Conservation (phyloP, 2,113 vertebrate genomes). For the Proteles cristata region DNA sequence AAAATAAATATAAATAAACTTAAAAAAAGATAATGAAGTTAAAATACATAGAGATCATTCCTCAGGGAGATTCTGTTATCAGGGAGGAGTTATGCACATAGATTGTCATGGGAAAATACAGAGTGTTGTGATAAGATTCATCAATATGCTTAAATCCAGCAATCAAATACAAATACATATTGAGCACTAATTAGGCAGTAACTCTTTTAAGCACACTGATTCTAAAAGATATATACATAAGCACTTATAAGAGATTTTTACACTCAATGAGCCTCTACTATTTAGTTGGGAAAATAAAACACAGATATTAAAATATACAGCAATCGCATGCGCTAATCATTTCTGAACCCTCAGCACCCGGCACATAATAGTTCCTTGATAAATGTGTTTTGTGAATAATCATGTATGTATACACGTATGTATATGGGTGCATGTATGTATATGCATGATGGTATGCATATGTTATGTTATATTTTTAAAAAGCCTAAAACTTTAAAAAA, state of each 20-base stretch:
- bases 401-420: neutral
- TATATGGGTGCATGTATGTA: neutral
- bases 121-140: neutral
- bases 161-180: constrained; percentile 65
- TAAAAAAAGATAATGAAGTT: neutral
- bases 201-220: constrained; percentile 43
- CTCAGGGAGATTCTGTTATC: neutral
- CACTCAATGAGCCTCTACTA: constrained; percentile 58
- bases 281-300: constrained; percentile 64
- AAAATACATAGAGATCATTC: neutral
- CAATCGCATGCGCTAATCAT: constrained; percentile 34
- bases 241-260: constrained; percentile 54
- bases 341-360: constrained; percentile 42
- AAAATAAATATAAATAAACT: no score
- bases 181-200: constrained; percentile 54
- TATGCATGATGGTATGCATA: neutral
- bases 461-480: neutral
- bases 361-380: neutral
- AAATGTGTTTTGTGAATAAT: constrained; percentile 43
- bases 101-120: neutral
- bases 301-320: constrained; percentile 57
- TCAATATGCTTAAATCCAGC: constrained; percentile 17
- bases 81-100: neutral
- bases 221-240: constrained; percentile 65
- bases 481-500: neutral